These are phyloP conservation scores for Seladonia tumulorum DNA, from an alignment of 2,888 invertebrate species.

Conservation along the genomic window DNA sequence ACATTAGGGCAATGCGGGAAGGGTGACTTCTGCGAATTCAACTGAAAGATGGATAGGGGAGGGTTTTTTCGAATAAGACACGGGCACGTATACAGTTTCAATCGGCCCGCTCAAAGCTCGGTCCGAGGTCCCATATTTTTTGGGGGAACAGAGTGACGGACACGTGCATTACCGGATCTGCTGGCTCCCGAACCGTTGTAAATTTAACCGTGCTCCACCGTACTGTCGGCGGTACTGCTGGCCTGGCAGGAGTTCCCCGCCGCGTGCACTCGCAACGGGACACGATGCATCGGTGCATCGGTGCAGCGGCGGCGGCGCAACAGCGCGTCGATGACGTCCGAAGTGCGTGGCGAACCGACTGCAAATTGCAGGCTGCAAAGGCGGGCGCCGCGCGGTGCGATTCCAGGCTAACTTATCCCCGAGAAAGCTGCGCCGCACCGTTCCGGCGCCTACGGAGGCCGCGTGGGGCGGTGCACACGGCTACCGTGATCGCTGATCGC, in stretches of 20 bases:
- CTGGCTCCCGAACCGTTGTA: neutral
- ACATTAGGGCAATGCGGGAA: neutral
- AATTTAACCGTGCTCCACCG: neutral
- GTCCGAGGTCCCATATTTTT: too few species aligned
- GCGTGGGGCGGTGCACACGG: slow-evolving; percentile 32
- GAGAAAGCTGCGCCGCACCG: slow-evolving; percentile 38
- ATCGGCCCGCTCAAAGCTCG: neutral
- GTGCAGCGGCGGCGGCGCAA: neutral
- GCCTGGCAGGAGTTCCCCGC: neutral
- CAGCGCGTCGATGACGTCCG: slow-evolving; percentile 36
- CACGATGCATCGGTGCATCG: slow-evolving; percentile 16
- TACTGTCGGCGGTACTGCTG: neutral
- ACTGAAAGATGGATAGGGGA: neutral
- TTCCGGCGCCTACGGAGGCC: slow-evolving; percentile 41
- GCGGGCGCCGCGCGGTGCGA: slow-evolving; percentile 43
- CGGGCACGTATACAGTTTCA: neutral
- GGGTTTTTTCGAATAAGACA: too few species aligned
- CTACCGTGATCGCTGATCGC: slow-evolving; percentile 20
- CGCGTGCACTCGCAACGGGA: slow-evolving; percentile 18
- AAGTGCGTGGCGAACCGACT: slow-evolving; percentile 45
- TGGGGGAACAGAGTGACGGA: too few species aligned
- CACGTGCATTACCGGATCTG: too few species aligned
- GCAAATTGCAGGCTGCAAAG: slow-evolving; percentile 51
- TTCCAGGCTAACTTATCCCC: slow-evolving; percentile 19
- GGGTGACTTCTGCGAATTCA: too few species aligned